phyloP scores from a whole-genome alignment of 1,140 invertebrate species.

The Drosophila aff. region DNA sequence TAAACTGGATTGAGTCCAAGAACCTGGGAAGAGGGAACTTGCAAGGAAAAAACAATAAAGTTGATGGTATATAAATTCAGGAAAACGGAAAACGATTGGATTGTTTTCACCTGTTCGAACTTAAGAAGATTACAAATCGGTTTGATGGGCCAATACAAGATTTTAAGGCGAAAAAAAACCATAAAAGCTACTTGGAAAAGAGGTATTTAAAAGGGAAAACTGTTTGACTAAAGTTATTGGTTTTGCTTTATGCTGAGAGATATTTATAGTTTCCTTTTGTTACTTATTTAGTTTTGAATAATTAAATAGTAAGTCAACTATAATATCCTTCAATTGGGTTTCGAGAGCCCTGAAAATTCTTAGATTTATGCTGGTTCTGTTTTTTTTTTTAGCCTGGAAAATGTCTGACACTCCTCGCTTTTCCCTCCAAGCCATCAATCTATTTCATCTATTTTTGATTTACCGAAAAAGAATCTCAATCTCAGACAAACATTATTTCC shows the following conservation, averaged over 20 bases:
- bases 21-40: neutral
- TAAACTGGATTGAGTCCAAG: constrained; percentile 21
- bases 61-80: neutral
- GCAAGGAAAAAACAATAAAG: neutral
- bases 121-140: constrained; percentile 20
- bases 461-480: constrained; percentile 59
- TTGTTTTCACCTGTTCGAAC: constrained; percentile 9
- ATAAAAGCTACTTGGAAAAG: neutral
- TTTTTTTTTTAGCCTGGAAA: neutral
- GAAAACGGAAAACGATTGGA: neutral
- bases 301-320: neutral
- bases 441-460: constrained; percentile 73
- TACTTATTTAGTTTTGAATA: neutral
- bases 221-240: neutral
- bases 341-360: neutral
- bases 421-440: constrained; percentile 9
- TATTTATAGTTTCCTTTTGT: neutral
- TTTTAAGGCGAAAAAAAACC: neutral
- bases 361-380: neutral
- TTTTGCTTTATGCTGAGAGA: neutral
- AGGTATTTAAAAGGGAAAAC: neutral
- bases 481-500: constrained; percentile 72
- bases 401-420: neutral
- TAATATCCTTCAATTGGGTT: neutral
- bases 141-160: neutral